Evolutionary conservation across 2,888 invertebrate genomes (phyloP).

Genomic region (Chymomyza procnemis): DNA sequence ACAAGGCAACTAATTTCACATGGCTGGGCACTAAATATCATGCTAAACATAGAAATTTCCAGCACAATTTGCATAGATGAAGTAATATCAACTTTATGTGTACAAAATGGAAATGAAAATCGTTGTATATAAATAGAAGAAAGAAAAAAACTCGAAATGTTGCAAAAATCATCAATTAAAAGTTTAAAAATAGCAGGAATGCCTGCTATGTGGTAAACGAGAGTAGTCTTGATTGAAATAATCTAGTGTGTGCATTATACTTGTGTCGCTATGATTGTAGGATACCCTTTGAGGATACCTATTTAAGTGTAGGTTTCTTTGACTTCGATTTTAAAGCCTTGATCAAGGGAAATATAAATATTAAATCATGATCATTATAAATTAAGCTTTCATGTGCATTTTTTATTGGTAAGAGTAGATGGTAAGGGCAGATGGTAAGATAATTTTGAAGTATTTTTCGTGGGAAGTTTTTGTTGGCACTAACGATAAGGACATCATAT

Average conservation of each 20-base stretch:
- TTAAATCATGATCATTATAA: no score
- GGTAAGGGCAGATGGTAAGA: no score
- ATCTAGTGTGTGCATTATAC: not conserved
- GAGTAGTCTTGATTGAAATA: not conserved
- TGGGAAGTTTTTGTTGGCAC: no score
- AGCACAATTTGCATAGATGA: not conserved
- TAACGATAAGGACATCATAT: no score
- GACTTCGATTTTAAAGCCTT: no score
- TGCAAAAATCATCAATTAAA: slow-evolving; percentile 32
- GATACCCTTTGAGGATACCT: no score
- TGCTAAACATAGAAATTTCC: not conserved
- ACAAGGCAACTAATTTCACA: not conserved
- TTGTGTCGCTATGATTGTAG: no score
- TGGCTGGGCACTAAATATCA: not conserved
- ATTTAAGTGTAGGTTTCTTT: no score
- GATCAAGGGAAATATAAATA: no score
- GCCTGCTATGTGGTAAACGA: not conserved
- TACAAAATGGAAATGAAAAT: not conserved
- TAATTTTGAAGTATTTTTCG: no score
- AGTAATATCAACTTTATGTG: not conserved
- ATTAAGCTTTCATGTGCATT: no score
- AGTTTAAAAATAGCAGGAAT: slow-evolving; percentile 38
- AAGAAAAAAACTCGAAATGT: not conserved
- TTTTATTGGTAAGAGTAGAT: no score
- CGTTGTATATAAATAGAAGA: not conserved